A percentile compares a stretch with the other conserved stretches of the same genome.
phyloP scores from a whole-genome alignment of 2,888 invertebrate species.

The Pyrrhia umbra region DNA sequence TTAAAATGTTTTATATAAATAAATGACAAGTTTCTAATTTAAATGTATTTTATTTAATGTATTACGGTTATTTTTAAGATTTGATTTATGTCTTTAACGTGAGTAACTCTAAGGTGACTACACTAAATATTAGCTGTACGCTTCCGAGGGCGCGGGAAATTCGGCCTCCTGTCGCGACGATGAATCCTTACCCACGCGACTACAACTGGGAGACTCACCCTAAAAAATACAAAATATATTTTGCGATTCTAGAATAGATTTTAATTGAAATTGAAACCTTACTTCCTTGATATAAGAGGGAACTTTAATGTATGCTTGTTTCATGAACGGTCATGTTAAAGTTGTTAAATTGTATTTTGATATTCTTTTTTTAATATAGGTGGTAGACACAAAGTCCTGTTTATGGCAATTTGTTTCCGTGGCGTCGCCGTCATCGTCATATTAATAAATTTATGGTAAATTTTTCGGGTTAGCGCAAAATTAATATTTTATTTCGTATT shows the following conservation, averaged over 20 bases:
- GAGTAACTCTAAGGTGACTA: slow-evolving; percentile 63
- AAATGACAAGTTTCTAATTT: too few relatives aligned
- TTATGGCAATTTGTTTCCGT: slow-evolving; percentile 77
- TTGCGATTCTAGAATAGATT: slow-evolving; percentile 32
- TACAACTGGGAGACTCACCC: slow-evolving; percentile 74
- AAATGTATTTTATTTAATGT: too few relatives aligned
- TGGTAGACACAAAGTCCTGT: slow-evolving; percentile 77
- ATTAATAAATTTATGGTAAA: slow-evolving; percentile 83
- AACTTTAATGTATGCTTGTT: background rate
- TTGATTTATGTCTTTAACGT: slow-evolving; percentile 16
- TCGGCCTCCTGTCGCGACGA: slow-evolving; percentile 85
- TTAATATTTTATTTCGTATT: slow-evolving; percentile 63
- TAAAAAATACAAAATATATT: slow-evolving; percentile 55
- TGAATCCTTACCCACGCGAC: slow-evolving; percentile 79
- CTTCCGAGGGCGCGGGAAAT: slow-evolving; percentile 67
- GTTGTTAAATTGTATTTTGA: slow-evolving; percentile 70
- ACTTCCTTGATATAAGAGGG: slow-evolving; percentile 27
- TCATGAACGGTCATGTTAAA: slow-evolving; percentile 26
- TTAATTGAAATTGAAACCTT: slow-evolving; percentile 54
- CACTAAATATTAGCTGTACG: slow-evolving; percentile 75
- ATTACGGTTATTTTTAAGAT: slow-evolving; percentile 6
- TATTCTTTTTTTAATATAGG: slow-evolving; percentile 81
- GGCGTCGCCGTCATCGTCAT: slow-evolving; percentile 72
- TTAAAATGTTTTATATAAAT: too few relatives aligned
- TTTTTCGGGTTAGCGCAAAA: slow-evolving; percentile 68